Evolutionary conservation across 2,888 invertebrate genomes (phyloP).

Genomic region (Baronia brevicornis): DNA sequence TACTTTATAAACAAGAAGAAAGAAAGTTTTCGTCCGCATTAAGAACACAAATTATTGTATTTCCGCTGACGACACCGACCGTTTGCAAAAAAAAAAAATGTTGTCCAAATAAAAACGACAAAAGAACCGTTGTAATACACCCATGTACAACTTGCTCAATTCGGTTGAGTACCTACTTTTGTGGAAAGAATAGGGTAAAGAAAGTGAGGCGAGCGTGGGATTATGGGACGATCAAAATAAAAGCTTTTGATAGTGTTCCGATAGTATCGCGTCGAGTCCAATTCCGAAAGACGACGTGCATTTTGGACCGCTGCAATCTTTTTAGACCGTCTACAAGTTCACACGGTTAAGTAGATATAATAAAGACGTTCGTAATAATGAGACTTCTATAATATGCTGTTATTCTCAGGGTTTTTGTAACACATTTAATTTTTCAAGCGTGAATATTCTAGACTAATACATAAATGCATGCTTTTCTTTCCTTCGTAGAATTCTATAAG

Average conservation of each 20-base stretch:
- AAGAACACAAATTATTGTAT: slow-evolving; percentile 13
- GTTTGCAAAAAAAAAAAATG: slow-evolving; percentile 16
- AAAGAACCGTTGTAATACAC: slow-evolving; percentile 45
- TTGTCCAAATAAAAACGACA: slow-evolving; percentile 5
- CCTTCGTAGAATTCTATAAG: too few species aligned
- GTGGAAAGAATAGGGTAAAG: slow-evolving; percentile 32
- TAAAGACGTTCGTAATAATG: slow-evolving; percentile 5
- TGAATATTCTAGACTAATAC: too few species aligned
- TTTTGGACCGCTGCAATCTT: slow-evolving; percentile 10
- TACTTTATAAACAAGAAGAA: slow-evolving; percentile 5
- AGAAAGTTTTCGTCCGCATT: slow-evolving; percentile 5
- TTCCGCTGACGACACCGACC: slow-evolving; percentile 17
- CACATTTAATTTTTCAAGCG: neutral
- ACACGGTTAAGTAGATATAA: slow-evolving; percentile 5
- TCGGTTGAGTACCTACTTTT: slow-evolving; percentile 37
- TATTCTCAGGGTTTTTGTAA: neutral
- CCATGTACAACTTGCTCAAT: slow-evolving; percentile 43
- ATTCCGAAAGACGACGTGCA: slow-evolving; percentile 10
- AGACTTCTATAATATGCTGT: neutral
- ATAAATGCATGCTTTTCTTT: too few species aligned
- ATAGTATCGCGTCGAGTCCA: slow-evolving; percentile 15
- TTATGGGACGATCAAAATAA: slow-evolving; percentile 39
- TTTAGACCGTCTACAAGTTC: slow-evolving; percentile 6
- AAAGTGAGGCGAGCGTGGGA: slow-evolving; percentile 58
- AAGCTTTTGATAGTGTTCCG: slow-evolving; percentile 16